Evolutionary conservation across 2,113 vertebrate genomes (phyloP).

Genomic region (Perca schrenkii): DNA sequence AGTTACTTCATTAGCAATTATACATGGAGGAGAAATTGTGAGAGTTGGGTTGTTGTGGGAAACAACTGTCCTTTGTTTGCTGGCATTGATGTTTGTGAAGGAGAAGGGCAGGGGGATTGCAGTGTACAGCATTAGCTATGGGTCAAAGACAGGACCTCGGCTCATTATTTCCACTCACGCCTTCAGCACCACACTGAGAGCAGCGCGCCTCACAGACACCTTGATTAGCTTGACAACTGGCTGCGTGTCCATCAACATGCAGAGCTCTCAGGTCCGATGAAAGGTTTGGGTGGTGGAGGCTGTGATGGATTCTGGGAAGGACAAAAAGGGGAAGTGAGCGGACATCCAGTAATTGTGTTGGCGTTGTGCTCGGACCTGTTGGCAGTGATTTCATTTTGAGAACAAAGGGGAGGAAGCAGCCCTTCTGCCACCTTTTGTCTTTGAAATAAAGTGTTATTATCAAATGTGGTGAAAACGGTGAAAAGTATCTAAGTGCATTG

Average conservation of each 20-base stretch:
- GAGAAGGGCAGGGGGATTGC: neutral
- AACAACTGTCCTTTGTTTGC: conserved; percentile 21
- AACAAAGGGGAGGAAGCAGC: neutral
- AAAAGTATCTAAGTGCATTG: too few relatives aligned
- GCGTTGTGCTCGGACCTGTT: conserved; percentile 18
- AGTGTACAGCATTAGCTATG: conserved; percentile 14
- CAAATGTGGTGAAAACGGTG: too few relatives aligned
- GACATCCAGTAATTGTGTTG: conserved; percentile 47
- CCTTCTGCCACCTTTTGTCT: conserved; percentile 13
- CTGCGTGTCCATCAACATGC: conserved; percentile 19
- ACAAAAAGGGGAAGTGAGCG: conserved; percentile 21
- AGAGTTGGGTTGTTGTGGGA: neutral
- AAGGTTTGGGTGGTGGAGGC: conserved; percentile 17
- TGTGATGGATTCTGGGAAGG: conserved; percentile 44
- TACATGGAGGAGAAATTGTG: neutral
- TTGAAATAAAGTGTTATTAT: neutral
- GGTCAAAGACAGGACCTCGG: conserved; percentile 53
- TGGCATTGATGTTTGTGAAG: conserved; percentile 29
- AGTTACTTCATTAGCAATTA: conserved; percentile 53
- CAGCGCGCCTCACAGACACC: neutral
- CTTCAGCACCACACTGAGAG: conserved; percentile 20
- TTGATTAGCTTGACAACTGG: conserved; percentile 49
- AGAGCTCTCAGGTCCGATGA: conserved; percentile 37
- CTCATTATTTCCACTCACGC: conserved; percentile 55
- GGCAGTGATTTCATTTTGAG: conserved; percentile 48